Evolutionary conservation across 2,888 invertebrate species (phyloP).

Genomic region (Campoplex capitator): DNA sequence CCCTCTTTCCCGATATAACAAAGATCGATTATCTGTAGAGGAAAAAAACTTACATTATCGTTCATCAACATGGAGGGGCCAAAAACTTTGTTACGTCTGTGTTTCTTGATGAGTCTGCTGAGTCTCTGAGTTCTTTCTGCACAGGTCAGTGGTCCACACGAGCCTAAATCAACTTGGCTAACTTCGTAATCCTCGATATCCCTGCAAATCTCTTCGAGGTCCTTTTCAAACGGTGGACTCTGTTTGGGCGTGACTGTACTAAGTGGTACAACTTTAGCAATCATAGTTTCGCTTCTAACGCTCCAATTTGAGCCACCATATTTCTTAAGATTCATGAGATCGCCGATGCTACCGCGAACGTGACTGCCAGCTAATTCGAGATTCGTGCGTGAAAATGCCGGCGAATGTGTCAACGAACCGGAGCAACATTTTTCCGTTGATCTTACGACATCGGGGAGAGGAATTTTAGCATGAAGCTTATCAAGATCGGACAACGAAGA

Average conservation of each 20-base stretch:
- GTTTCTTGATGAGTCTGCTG: slow-evolving; percentile 89
- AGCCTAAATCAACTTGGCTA: slow-evolving; percentile 68
- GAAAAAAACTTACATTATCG: slow-evolving; percentile 67
- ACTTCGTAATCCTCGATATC: slow-evolving; percentile 69
- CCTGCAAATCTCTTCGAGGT: slow-evolving; percentile 63
- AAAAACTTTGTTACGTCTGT: slow-evolving; percentile 86
- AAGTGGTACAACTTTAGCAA: slow-evolving; percentile 90
- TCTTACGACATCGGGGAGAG: slow-evolving; percentile 85
- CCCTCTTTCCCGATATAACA: neutral
- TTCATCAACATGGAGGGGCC: slow-evolving; percentile 68
- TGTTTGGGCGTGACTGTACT: slow-evolving; percentile 89
- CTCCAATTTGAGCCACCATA: slow-evolving; percentile 91
- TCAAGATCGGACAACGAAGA: slow-evolving; percentile 91
- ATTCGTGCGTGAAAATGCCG: slow-evolving; percentile 85
- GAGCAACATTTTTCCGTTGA: slow-evolving; percentile 84
- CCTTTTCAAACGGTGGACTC: slow-evolving; percentile 84
- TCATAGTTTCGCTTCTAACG: slow-evolving; percentile 89
- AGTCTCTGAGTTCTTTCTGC: slow-evolving; percentile 90
- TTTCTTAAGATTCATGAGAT: slow-evolving; percentile 91
- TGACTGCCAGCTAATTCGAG: slow-evolving; percentile 79
- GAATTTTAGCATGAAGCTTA: slow-evolving; percentile 85
- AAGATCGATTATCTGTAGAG: neutral
- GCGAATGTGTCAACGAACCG: slow-evolving; percentile 86
- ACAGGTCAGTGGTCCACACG: slow-evolving; percentile 87
- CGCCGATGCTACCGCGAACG: slow-evolving; percentile 89